phyloP scores from a whole-genome alignment of 2,888 invertebrate genomes.

The Lithophane semibrunnea region DNA sequence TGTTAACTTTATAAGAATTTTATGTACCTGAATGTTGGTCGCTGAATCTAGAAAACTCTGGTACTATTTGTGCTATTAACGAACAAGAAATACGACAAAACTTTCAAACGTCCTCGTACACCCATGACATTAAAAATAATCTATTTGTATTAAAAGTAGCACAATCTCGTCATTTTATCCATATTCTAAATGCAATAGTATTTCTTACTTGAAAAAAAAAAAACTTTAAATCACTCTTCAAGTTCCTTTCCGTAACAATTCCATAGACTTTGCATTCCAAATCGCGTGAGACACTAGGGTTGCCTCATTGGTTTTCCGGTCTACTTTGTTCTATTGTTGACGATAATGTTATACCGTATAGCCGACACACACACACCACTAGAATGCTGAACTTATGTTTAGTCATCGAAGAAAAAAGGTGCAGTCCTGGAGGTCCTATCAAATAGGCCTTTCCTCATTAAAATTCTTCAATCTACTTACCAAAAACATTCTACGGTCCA shows the following conservation, averaged over 20 bases:
- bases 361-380: background rate
- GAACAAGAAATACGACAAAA: background rate
- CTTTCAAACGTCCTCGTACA: background rate
- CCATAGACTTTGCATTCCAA: constrained; percentile 7
- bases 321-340: background rate
- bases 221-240: background rate
- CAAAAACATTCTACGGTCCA: background rate
- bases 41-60: constrained; percentile 36
- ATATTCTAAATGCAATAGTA: background rate
- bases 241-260: constrained; percentile 2
- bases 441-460: background rate
- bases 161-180: background rate
- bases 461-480: background rate
- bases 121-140: background rate
- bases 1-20: constrained; percentile 44
- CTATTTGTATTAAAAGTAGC: background rate
- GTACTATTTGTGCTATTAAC: constrained; percentile 20
- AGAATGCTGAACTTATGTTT: background rate
- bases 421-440: background rate
- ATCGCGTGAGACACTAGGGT: background rate
- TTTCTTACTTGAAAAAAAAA: background rate
- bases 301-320: background rate
- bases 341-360: background rate
- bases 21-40: constrained; percentile 62
- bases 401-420: background rate